These are phyloP conservation scores for Andrena praecox DNA, from an alignment of 2,888 invertebrate genomes.

Conservation along the genomic window DNA sequence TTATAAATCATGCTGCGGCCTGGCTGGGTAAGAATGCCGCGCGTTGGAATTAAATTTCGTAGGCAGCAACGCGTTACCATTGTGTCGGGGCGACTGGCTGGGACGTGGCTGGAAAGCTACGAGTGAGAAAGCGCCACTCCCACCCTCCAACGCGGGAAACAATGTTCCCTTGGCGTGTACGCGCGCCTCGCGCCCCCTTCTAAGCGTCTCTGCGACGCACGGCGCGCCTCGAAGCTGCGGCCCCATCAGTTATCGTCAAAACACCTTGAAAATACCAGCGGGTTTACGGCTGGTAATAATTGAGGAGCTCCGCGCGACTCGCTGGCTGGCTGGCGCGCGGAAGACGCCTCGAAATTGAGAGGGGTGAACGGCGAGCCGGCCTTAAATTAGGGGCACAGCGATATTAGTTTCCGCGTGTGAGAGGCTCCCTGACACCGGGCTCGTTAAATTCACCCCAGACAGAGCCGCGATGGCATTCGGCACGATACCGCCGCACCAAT, in stretches of 20 bases:
- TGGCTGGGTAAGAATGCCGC: conserved; percentile 53
- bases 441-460: conserved; percentile 43
- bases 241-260: conserved; percentile 75
- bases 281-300: conserved; percentile 69
- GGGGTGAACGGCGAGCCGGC: conserved; percentile 67
- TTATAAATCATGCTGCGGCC: conserved; percentile 67
- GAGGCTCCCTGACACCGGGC: conserved; percentile 19
- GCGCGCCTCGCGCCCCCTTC: conserved; percentile 17
- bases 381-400: conserved; percentile 67
- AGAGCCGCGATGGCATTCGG: no score
- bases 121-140: conserved; percentile 4
- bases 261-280: conserved; percentile 69
- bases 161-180: conserved; percentile 45
- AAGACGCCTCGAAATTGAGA: conserved; percentile 66
- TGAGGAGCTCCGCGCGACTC: conserved; percentile 62
- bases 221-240: conserved; percentile 48
- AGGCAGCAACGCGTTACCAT: conserved; percentile 49
- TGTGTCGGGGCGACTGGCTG: conserved; percentile 20
- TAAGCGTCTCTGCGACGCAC: conserved; percentile 44
- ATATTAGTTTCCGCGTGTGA: conserved; percentile 49
- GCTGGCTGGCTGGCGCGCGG: not conserved
- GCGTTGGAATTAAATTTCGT: conserved; percentile 68
- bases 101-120: conserved; percentile 28
- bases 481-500: no score
- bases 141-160: conserved; percentile 35